Percentiles rank a stretch among this genome's conserved stretches.
phyloP scores from a whole-genome alignment of 2,113 vertebrate genomes.

The Petrocephalus microphthalmus region DNA sequence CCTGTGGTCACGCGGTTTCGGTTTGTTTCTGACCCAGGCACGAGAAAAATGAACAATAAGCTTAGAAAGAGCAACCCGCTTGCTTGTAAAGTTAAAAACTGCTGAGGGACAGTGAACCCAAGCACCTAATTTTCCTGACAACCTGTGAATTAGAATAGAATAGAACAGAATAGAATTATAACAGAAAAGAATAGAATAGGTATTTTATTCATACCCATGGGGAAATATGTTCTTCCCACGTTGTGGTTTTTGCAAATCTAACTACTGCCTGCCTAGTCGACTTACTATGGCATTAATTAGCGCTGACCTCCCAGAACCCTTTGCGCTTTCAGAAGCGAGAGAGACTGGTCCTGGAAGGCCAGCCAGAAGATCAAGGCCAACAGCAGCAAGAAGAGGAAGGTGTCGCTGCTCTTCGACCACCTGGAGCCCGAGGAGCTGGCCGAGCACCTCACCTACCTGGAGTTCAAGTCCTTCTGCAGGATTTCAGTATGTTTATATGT shows the following conservation, averaged over 20 bases:
- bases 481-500: slow-evolving; percentile 73
- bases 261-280: neutral
- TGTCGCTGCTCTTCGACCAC: slow-evolving; percentile 91
- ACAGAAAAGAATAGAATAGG: neutral
- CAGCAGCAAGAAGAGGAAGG: slow-evolving; percentile 89
- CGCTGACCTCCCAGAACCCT: neutral
- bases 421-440: slow-evolving; percentile 87
- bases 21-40: neutral
- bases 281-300: neutral
- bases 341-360: slow-evolving; percentile 90
- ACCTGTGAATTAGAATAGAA: neutral
- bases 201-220: neutral
- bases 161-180: neutral
- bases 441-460: slow-evolving; percentile 87
- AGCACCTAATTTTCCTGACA: neutral
- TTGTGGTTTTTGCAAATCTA: neutral
- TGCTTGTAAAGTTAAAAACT: neutral
- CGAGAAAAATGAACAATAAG: neutral
- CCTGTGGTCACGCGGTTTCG: neutral
- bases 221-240: neutral
- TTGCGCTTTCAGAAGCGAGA: slow-evolving; percentile 67
- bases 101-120: neutral
- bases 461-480: slow-evolving; percentile 91
- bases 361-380: slow-evolving; percentile 86
- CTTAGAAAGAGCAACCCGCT: neutral